A percentile compares a stretch with the other conserved stretches of the same genome.
phyloP scores from a whole-genome alignment of 1,140 invertebrate genomes.

The Steinernema feltiae region DNA sequence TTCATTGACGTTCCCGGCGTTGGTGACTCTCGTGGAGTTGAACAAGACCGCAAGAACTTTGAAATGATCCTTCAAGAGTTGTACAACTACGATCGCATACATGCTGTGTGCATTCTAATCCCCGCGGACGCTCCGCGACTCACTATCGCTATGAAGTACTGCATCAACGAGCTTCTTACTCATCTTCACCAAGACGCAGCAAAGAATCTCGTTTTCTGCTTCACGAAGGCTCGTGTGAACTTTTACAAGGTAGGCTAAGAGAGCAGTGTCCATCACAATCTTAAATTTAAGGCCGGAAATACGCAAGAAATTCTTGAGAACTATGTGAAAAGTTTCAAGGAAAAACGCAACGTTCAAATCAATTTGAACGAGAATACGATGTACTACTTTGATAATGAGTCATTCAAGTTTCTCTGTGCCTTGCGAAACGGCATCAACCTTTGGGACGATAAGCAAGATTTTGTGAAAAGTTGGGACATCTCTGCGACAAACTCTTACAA shows the following conservation, averaged over 20 bases:
- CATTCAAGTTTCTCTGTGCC: too few relatives aligned
- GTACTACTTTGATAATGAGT: too few relatives aligned
- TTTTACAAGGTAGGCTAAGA: slow-evolving; percentile 33
- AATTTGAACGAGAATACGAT: neutral
- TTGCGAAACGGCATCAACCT: slow-evolving; percentile 18
- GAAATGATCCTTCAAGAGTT: slow-evolving; percentile 31
- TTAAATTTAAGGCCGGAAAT: too few relatives aligned
- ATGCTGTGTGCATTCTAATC: slow-evolving; percentile 47
- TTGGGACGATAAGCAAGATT: slow-evolving; percentile 23
- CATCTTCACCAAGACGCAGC: slow-evolving; percentile 29
- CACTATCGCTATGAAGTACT: slow-evolving; percentile 44
- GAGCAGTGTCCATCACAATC: too few relatives aligned
- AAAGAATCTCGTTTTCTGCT: slow-evolving; percentile 42
- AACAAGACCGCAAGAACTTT: slow-evolving; percentile 39
- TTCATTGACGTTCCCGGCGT: slow-evolving; percentile 42
- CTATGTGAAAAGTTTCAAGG: neutral
- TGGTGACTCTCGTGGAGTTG: slow-evolving; percentile 39
- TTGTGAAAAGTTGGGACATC: slow-evolving; percentile 26
- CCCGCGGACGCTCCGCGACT: slow-evolving; percentile 42
- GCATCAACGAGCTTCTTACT: slow-evolving; percentile 46
- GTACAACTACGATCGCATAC: slow-evolving; percentile 22
- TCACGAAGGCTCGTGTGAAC: slow-evolving; percentile 40
- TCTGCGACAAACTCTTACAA: slow-evolving; percentile 22
- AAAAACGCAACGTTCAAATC: slow-evolving; percentile 16
- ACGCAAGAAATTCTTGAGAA: slow-evolving; percentile 25